Base-by-base conservation (phyloP, 1,140 invertebrate genomes). In the Aradophagus sp. region DNA sequence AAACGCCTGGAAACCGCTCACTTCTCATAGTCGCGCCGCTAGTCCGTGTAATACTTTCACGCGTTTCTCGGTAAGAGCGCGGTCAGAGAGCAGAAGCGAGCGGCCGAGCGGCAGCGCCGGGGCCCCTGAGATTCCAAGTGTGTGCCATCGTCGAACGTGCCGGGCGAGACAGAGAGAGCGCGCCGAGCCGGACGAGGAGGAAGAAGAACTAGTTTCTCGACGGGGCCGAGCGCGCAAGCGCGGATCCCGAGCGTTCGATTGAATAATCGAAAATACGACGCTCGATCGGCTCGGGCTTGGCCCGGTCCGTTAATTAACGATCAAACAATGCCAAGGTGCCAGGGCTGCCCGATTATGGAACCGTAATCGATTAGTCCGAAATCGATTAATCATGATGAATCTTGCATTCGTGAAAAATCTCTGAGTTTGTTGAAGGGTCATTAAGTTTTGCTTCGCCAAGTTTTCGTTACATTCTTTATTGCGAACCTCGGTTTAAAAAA, bases 31-130 rank as follows among this genome's bases (percentile, higher is more conserved):
- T 39, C 14, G 45, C 41, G 47, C 65, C 47, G 67, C 50, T 61
- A 70, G 50, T 55, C 58, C 52, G 38, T 62, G 58, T 62, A 70
- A 70, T 70, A 70, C 67, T 70, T 70, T 70, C 59, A 70, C 67
- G 52, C 53, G 53, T 58, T 63, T 70, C 67, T 70, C 31, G 19
- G 67, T 62, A 63, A 63, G 52, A 47, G 48, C 45, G 52, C 48
- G 66, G 67, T 62, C 56, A 61, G 41, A 59, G 65, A 47, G 55
- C 48, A 59, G n/a, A n/a, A n/a, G 13, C 38, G 45, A 56, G 38
- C 26, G 19, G 34, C 31, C 41, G 39, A 45, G 19, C 26, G 39
- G 38, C 52, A 20, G 44, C 53, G 44, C 61, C 66, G 42, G 36
- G 65, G n/a, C n/a, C 31, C 32, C 41, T 47, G 58, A 62, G 65